Evolutionary conservation across 1,140 invertebrate species (phyloP), one percentile per base, ranked within the genome.

Genomic region (Cepaea nemoralis): DNA sequence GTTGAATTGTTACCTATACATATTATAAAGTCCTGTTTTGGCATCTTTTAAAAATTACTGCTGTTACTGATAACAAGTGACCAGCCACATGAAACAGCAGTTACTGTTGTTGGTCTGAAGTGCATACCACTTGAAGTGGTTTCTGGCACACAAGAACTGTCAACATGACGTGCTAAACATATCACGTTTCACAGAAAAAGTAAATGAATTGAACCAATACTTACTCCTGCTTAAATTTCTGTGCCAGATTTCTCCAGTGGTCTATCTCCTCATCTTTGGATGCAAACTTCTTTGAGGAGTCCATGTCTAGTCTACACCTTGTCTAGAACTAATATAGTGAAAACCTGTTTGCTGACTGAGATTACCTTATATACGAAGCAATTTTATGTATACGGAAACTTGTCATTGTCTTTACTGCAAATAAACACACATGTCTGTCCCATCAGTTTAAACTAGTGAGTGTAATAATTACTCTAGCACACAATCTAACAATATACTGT

Each of bases 191-290:
- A n/a, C n/a, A n/a, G n/a, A n/a, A n/a, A n/a, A n/a, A 48, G 8
- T 8, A 48, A 48, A 8, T 48, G 8, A 48, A 48, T 12, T 55
- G 50, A 63, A 63, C n/a, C 27, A 63, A 63, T 6, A 87, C 89
- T 87, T 85, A 90, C 89, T 88, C 87, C 82, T 86, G 85, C 83
- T 90, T 90, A 42, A 88, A 90, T 39, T 88, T 81, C 71, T 88
- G 81, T 63, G 89, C 87, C 27, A 83, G 78, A 67, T 86, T 83
- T 71, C 87, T 85, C 89, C 89, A 90, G 76, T 87, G 86, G 19
- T 83, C 82, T 39, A 88, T 86, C 81, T 90, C 89, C 63, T 88
- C 87, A 82, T 90, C 82, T 37, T 86, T 84, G 67, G 84, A 86
- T 50, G 83, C 78, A 84, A 90, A 90, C 74, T 85, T 86, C 77